Evolutionary conservation across 2,888 invertebrate species (phyloP).

Genomic region (Drosophila pegasa): DNA sequence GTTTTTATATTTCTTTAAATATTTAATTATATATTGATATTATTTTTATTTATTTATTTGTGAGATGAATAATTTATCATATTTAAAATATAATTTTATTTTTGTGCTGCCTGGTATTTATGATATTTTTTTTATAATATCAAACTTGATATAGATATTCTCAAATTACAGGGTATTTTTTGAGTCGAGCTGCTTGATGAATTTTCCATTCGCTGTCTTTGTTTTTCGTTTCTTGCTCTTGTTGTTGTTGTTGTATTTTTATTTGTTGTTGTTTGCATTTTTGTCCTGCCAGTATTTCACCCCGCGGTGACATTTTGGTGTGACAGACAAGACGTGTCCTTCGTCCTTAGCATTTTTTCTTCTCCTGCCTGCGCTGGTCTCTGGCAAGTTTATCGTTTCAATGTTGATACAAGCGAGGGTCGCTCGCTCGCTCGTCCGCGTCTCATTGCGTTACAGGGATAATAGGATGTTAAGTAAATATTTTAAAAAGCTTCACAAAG

Average conservation of each 20-base stretch:
- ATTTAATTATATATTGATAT: neutral
- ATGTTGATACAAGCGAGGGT: slow-evolving; percentile 79
- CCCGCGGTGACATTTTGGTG: slow-evolving; percentile 83
- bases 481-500: slow-evolving; percentile 65
- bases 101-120: neutral
- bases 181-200: neutral
- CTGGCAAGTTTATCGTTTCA: slow-evolving; percentile 79
- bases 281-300: slow-evolving; percentile 78
- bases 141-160: no score
- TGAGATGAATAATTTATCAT: neutral
- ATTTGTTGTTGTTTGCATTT: slow-evolving; percentile 57
- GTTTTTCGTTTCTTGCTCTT: slow-evolving; percentile 29
- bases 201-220: neutral
- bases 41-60: neutral
- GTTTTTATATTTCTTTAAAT: neutral
- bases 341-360: slow-evolving; percentile 73
- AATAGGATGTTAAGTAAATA: slow-evolving; percentile 81
- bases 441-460: slow-evolving; percentile 65
- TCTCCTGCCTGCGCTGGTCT: slow-evolving; percentile 29
- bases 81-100: neutral
- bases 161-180: slow-evolving; percentile 24
- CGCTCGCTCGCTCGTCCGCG: slow-evolving; percentile 53
- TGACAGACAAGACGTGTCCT: slow-evolving; percentile 84
- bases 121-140: neutral
- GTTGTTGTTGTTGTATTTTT: slow-evolving; percentile 28